Percentiles rank a stretch among this genome's conserved stretches.
Evolutionary conservation across 2,888 invertebrate genomes (phyloP).

Genomic region (Lymantria dispar): DNA sequence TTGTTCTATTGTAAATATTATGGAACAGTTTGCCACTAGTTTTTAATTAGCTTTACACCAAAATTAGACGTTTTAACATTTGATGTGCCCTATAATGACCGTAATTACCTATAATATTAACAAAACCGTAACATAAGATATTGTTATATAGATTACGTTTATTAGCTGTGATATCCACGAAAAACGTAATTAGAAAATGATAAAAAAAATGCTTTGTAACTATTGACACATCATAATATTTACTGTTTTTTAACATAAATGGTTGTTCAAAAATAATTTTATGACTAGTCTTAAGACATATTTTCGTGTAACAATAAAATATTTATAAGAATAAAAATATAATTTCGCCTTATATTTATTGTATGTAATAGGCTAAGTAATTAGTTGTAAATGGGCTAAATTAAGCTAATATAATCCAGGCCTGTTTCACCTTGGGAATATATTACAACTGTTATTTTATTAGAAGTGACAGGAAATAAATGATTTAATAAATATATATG

Average conservation of each 20-base stretch:
- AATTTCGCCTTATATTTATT: slow-evolving; percentile 62
- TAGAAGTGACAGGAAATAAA: slow-evolving; percentile 59
- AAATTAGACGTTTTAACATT: slow-evolving; percentile 63
- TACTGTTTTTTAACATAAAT: slow-evolving; percentile 6
- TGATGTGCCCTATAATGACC: slow-evolving; percentile 49
- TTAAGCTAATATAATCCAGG: slow-evolving; percentile 40
- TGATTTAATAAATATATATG: slow-evolving; percentile 36
- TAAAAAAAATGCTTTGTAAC: slow-evolving; percentile 45
- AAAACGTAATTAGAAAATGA: slow-evolving; percentile 34
- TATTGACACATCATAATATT: slow-evolving; percentile 30
- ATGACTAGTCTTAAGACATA: slow-evolving; percentile 68
- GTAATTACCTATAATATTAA: slow-evolving; percentile 35
- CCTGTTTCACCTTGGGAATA: slow-evolving; percentile 59
- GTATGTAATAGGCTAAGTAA: slow-evolving; percentile 53
- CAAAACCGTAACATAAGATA: slow-evolving; percentile 41
- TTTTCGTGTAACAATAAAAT: slow-evolving; percentile 46
- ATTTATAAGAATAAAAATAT: slow-evolving; percentile 50
- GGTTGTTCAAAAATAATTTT: slow-evolving; percentile 16
- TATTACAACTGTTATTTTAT: slow-evolving; percentile 62
- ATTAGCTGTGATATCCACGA: slow-evolving; percentile 76
- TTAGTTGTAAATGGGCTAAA: slow-evolving; percentile 45
- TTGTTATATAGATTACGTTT: slow-evolving; percentile 64
- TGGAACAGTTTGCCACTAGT: slow-evolving; percentile 69
- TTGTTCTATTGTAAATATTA: slow-evolving; percentile 36
- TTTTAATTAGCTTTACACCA: slow-evolving; percentile 77